Percentiles rank a stretch among this genome's conserved stretches.
Conservation (phyloP, 2,113 vertebrate genomes). For the Talpa occidentalis region DNA sequence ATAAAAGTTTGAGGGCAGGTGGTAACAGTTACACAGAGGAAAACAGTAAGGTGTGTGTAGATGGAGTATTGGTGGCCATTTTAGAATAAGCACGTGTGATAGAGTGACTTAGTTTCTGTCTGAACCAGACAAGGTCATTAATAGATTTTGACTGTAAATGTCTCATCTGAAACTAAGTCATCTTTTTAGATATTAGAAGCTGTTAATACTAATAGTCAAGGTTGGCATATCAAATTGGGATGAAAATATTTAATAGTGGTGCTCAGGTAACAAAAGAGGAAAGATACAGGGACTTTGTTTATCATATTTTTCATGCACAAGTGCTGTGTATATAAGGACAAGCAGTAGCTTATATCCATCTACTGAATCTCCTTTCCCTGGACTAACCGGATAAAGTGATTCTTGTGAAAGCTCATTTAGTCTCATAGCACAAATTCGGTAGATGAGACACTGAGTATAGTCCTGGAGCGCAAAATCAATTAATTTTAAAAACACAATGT, state of each 20-base stretch:
- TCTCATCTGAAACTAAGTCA: constrained; percentile 8
- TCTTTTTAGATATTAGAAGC: background rate
- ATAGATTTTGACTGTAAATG: constrained; percentile 8
- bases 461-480: constrained; percentile 60
- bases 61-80: background rate
- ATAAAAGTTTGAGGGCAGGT: background rate
- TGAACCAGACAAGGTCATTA: background rate
- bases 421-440: constrained; percentile 65
- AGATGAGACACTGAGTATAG: constrained; percentile 47
- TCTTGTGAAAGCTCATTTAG: constrained; percentile 61
- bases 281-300: background rate
- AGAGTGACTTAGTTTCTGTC: background rate
- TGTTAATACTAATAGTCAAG: constrained; percentile 8
- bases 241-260: background rate
- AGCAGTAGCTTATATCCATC: background rate
- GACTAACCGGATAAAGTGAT: constrained; percentile 45
- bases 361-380: background rate
- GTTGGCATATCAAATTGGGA: background rate
- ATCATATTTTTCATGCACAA: background rate
- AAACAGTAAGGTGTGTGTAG: background rate
- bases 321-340: background rate
- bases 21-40: background rate
- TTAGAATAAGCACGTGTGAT: background rate
- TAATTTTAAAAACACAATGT: constrained; percentile 66
- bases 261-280: background rate